phyloP scores from a whole-genome alignment of 2,888 invertebrate genomes.

The Drosophila subsilvestris region DNA sequence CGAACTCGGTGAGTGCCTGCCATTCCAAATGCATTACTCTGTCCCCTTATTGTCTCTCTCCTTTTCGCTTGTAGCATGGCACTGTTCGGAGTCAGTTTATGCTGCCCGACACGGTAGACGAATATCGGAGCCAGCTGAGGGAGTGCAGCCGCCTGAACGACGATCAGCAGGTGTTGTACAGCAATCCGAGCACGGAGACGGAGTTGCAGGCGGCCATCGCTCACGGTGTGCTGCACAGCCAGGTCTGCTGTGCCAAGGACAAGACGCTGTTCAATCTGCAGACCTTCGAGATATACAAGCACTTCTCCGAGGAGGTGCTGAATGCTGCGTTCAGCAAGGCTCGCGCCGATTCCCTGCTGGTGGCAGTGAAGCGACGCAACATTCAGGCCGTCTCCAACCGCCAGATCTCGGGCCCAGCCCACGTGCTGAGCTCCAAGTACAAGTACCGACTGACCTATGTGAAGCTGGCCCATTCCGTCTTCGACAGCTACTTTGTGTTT shows the following conservation, averaged over 20 bases:
- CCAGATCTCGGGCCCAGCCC: constrained; percentile 80
- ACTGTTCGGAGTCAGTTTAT: constrained; percentile 51
- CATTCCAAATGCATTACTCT: background rate
- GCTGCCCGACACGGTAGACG: constrained; percentile 81
- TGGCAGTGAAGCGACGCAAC: constrained; percentile 84
- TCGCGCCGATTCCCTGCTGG: constrained; percentile 86
- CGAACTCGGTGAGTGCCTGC: constrained; percentile 60
- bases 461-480: constrained; percentile 74
- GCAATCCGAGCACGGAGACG: constrained; percentile 72
- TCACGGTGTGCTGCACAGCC: constrained; percentile 86
- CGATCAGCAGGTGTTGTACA: constrained; percentile 69
- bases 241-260: constrained; percentile 87
- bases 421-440: constrained; percentile 84
- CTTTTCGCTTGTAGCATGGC: constrained; percentile 23
- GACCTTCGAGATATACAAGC: constrained; percentile 89
- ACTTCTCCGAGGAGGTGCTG: constrained; percentile 88
- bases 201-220: constrained; percentile 77
- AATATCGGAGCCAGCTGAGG: constrained; percentile 71
- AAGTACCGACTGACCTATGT: constrained; percentile 77
- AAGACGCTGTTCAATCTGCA: constrained; percentile 88
- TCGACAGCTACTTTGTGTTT: constrained; percentile 68
- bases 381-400: constrained; percentile 60
- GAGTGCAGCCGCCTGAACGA: constrained; percentile 62
- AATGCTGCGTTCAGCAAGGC: constrained; percentile 87
- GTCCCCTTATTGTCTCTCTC: background rate